These are phyloP conservation scores for Pyxicephalus adspersus DNA, from an alignment of 2,113 vertebrate genomes.

Conservation along the genomic window DNA sequence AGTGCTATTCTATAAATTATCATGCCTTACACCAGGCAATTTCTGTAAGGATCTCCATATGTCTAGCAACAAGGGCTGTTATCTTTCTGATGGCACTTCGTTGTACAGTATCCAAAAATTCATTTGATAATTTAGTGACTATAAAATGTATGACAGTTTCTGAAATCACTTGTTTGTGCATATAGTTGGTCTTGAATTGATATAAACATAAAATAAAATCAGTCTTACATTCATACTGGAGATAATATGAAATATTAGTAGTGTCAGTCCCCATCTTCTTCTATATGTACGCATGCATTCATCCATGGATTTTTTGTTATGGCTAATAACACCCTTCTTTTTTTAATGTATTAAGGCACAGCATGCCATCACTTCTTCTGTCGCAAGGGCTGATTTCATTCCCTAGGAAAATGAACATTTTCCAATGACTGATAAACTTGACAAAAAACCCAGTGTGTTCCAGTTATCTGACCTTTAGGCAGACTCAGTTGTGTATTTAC, in stretches of 20 bases:
- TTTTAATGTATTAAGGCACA: not conserved
- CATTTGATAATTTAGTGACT: constrained; percentile 34
- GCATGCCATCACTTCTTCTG: no score
- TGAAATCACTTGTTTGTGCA: not conserved
- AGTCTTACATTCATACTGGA: no score
- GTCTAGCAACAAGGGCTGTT: constrained; percentile 11
- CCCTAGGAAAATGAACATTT: no score
- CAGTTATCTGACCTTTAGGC: no score
- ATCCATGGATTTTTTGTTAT: no score
- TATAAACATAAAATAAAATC: not conserved
- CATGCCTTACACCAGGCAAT: constrained; percentile 27
- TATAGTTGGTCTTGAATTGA: not conserved
- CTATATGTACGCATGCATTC: no score
- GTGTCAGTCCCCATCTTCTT: no score
- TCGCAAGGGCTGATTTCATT: no score
- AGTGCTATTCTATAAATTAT: constrained; percentile 16
- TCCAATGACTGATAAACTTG: no score
- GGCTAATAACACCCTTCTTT: not conserved
- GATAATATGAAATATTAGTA: no score
- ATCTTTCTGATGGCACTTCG: constrained; percentile 23
- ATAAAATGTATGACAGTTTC: not conserved
- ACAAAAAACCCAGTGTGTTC: no score
- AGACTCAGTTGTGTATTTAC: no score
- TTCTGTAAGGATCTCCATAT: constrained; percentile 27
- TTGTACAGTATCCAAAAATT: not conserved